These are phyloP conservation scores for Mormyrus lacerda DNA, from an alignment of 2,113 vertebrate species.

Conservation along the genomic window DNA sequence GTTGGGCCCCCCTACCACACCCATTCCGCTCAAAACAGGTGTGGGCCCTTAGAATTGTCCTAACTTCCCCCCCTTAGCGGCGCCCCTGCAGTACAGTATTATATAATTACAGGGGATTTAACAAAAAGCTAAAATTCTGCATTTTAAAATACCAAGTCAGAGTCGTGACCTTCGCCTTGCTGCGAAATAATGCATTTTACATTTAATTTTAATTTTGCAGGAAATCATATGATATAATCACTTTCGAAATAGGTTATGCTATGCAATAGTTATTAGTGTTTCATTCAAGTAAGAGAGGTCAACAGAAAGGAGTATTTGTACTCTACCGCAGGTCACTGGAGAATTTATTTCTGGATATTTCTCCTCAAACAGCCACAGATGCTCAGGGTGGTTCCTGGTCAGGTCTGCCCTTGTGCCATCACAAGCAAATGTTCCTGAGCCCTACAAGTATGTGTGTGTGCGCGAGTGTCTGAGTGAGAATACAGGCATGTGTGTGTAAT, in stretches of 20 bases:
- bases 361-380: neutral
- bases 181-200: neutral
- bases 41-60: too few relatives aligned
- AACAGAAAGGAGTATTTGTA: neutral
- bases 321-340: neutral
- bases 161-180: neutral
- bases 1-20: too few relatives aligned
- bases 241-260: neutral
- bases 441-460: neutral
- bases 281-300: neutral
- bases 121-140: neutral
- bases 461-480: constrained; percentile 1
- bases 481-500: neutral
- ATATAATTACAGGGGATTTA: neutral
- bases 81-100: neutral
- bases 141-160: neutral
- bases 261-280: neutral
- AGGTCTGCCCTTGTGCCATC: neutral
- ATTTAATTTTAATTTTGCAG: neutral
- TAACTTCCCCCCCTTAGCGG: too few relatives aligned
- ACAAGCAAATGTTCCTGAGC: neutral
- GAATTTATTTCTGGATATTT: neutral
- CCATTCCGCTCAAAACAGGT: too few relatives aligned
- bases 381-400: neutral
- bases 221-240: neutral